Conservation (phyloP, 2,113 vertebrate species). For the Collichthys lucidus region DNA sequence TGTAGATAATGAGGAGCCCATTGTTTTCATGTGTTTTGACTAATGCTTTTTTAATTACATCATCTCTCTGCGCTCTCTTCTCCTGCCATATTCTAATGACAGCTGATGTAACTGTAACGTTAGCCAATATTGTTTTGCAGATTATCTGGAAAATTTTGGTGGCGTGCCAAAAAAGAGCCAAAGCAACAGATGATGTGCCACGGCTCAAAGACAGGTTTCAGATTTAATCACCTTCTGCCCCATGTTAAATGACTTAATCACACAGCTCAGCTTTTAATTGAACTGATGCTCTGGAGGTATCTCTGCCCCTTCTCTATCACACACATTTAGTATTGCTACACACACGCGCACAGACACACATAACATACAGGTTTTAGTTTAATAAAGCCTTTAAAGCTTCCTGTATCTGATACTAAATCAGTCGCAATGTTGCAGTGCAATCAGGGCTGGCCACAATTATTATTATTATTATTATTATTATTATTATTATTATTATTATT, state of each 20-base stretch:
- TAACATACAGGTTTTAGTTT: background rate
- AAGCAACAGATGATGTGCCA: background rate
- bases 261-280: conserved; percentile 59
- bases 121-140: background rate
- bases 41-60: background rate
- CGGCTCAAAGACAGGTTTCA: background rate
- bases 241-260: conserved; percentile 7
- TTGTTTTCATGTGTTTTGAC: no score
- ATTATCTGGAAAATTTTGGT: background rate
- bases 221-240: background rate
- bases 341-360: conserved; percentile 3
- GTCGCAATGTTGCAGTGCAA: no score
- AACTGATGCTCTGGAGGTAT: conserved; percentile 50
- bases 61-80: no score
- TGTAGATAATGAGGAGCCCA: no score
- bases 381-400: conserved; percentile 5
- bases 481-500: no score
- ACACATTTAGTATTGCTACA: background rate
- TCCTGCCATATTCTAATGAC: background rate
- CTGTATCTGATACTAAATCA: background rate
- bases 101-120: background rate
- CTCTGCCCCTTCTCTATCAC: conserved; percentile 32
- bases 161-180: background rate
- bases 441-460: no score
- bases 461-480: no score